Conservation (phyloP, 2,113 vertebrate genomes). For the Junco hyemalis region DNA sequence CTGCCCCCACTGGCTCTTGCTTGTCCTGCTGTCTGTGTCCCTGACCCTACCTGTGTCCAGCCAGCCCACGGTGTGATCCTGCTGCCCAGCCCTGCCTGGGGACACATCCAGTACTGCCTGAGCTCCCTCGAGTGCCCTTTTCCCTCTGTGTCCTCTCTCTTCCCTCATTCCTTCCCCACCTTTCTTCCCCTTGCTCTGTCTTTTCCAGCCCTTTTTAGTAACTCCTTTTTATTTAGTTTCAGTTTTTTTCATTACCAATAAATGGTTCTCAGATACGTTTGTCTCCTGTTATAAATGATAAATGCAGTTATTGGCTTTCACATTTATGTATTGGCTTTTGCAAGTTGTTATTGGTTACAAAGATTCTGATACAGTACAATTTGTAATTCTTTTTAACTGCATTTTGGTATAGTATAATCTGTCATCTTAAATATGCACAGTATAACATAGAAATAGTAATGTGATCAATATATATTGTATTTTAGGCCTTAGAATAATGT, state of each 20-base stretch:
- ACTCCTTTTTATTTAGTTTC: background rate
- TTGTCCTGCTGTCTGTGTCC: background rate
- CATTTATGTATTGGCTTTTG: background rate
- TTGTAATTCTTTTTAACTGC: background rate
- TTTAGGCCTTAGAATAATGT: background rate
- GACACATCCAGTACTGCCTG: background rate
- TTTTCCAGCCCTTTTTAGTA: background rate
- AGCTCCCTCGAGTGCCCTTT: background rate
- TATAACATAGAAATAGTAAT: background rate
- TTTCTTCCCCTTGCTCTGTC: background rate
- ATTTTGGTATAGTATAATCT: background rate
- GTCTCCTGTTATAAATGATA: background rate
- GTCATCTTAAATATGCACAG: background rate
- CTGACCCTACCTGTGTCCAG: too few species aligned
- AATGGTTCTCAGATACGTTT: background rate
- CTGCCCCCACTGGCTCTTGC: background rate
- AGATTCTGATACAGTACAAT: background rate
- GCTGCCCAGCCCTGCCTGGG: background rate
- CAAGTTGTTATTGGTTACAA: background rate
- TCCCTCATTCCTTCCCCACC: background rate
- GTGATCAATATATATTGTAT: background rate
- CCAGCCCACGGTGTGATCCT: background rate
- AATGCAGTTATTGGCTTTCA: background rate
- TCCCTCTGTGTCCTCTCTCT: too few species aligned
- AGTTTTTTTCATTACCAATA: background rate